phyloP scores from a whole-genome alignment of 2,797 vertebrate genomes.

The Tauraco hartlaubi region DNA sequence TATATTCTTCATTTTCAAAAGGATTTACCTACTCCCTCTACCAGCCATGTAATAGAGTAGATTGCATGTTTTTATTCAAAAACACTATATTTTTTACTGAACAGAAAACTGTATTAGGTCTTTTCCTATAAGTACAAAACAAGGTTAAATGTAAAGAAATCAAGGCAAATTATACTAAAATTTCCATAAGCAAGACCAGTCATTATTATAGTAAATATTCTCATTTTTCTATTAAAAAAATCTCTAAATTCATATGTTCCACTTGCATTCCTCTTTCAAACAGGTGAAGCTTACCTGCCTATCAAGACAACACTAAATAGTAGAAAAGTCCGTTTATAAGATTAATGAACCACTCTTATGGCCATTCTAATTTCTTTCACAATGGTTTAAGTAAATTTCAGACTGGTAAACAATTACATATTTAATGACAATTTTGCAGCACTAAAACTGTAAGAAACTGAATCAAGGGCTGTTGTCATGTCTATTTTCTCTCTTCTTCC shows the following conservation, averaged over 20 bases:
- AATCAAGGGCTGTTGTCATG: neutral
- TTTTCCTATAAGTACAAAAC: neutral
- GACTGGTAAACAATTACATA: neutral
- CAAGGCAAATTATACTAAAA: neutral
- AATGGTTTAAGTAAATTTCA: neutral
- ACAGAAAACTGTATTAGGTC: neutral
- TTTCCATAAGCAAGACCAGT: neutral
- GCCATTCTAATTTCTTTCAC: neutral
- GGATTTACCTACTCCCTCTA: neutral
- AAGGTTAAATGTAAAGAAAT: neutral
- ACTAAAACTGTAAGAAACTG: neutral
- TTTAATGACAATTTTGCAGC: neutral
- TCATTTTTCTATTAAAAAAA: neutral
- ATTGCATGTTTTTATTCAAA: neutral
- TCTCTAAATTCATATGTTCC: neutral
- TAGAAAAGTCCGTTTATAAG: neutral
- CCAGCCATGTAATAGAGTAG: neutral
- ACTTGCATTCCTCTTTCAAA: neutral
- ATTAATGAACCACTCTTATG: neutral
- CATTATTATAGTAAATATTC: neutral
- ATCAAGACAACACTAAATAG: neutral
- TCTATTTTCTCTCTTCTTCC: neutral
- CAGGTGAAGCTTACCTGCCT: neutral
- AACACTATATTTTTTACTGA: neutral
- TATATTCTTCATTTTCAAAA: neutral